Evolutionary conservation across 2,113 vertebrate genomes (phyloP).

Genomic region (Forbesichthys papilliferus): DNA sequence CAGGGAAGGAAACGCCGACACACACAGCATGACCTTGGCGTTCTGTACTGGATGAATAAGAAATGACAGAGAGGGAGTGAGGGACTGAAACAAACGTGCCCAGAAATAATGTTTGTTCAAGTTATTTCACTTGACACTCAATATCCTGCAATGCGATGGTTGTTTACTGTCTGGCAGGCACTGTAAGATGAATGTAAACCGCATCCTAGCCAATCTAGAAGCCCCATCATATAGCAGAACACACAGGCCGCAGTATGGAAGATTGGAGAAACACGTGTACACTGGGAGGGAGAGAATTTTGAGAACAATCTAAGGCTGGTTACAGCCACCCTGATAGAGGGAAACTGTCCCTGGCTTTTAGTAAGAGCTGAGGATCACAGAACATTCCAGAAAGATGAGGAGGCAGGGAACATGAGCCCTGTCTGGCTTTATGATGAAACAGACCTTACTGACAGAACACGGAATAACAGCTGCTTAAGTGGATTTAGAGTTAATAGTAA

Average conservation of each 20-base stretch:
- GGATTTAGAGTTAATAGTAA: not conserved
- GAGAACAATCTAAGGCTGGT: not conserved
- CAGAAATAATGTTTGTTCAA: no score
- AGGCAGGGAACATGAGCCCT: not conserved
- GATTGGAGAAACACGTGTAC: not conserved
- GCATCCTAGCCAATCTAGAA: no score
- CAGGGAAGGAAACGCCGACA: no score
- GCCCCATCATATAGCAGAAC: no score
- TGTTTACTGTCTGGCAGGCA: no score
- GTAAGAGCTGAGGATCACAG: not conserved
- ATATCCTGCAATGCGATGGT: no score
- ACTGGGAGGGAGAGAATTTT: not conserved
- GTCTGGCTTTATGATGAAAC: not conserved
- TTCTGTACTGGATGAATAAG: no score
- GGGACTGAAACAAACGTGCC: no score
- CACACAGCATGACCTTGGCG: no score
- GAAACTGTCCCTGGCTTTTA: not conserved
- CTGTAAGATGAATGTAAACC: no score
- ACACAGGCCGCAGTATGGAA: not conserved
- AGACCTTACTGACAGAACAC: not conserved
- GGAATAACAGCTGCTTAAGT: not conserved
- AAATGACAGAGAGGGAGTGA: no score
- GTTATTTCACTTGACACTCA: no score
- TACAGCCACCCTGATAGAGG: not conserved
- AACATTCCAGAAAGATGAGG: conserved; percentile 1